Percentiles rank a stretch among this genome's conserved stretches.
These are phyloP conservation scores for Penaeus indicus DNA, from an alignment of 1,140 invertebrate species.

Conservation along the genomic window DNA sequence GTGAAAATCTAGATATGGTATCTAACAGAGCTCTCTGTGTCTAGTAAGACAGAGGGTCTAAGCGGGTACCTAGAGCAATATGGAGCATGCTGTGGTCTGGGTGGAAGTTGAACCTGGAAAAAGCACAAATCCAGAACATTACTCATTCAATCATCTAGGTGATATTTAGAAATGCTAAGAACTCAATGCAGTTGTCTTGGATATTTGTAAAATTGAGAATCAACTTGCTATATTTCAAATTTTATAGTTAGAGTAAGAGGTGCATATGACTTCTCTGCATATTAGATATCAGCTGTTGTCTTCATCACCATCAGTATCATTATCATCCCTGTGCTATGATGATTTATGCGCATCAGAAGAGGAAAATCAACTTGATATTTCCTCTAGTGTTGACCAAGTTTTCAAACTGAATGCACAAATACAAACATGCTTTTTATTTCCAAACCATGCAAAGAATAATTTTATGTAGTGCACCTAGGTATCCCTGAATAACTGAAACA, in stretches of 20 bases:
- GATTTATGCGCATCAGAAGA: conserved; percentile 22
- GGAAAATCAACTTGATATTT: neutral
- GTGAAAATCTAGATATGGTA: conserved; percentile 60
- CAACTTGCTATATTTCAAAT: too few species aligned
- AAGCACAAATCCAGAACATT: neutral
- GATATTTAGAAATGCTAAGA: too few species aligned
- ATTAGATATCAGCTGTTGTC: too few species aligned
- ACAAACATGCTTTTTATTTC: neutral
- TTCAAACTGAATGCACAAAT: conserved; percentile 40
- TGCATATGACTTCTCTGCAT: too few species aligned
- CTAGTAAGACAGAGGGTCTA: conserved; percentile 41
- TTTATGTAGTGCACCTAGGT: too few species aligned
- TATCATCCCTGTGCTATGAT: conserved; percentile 34
- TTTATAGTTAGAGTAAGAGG: too few species aligned
- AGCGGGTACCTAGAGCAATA: conserved; percentile 49
- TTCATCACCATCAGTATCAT: too few species aligned
- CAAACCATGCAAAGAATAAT: neutral
- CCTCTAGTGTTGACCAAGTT: conserved; percentile 44
- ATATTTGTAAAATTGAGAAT: too few species aligned
- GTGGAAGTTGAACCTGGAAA: neutral
- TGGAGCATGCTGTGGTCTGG: neutral
- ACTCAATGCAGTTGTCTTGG: too few species aligned
- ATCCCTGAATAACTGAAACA: neutral
- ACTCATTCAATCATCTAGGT: neutral
- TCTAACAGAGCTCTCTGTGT: conserved; percentile 38